Percentiles rank a stretch among this genome's conserved stretches.
Evolutionary conservation across 2,888 invertebrate species (phyloP).

Genomic region (Sphaeridia pumilis): DNA sequence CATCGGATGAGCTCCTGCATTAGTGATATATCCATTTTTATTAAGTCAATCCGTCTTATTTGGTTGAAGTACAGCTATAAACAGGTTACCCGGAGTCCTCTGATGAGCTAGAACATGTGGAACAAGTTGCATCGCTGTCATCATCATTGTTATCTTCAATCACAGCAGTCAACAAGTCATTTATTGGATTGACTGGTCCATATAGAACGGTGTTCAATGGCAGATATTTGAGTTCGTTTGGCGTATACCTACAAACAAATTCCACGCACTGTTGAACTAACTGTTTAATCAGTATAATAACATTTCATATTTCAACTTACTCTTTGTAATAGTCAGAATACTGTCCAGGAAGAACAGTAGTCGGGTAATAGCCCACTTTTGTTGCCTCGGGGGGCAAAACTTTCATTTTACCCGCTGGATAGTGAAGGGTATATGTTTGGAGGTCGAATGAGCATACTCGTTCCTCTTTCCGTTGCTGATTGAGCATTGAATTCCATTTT

Average conservation of each 20-base stretch:
- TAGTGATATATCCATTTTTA: too few species aligned
- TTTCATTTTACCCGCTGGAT: conserved; percentile 45
- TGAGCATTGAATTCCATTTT: conserved; percentile 78
- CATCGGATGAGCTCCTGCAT: too few species aligned
- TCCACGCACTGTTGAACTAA: too few species aligned
- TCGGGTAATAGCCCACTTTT: conserved; percentile 65
- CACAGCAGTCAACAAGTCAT: conserved; percentile 39
- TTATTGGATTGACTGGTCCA: conserved; percentile 45
- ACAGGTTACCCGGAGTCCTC: conserved; percentile 26
- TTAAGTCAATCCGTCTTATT: too few species aligned
- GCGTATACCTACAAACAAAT: conserved; percentile 61
- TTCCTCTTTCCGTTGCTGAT: conserved; percentile 58
- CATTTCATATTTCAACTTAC: conserved; percentile 42
- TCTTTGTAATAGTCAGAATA: conserved; percentile 73
- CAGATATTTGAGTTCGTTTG: conserved; percentile 77
- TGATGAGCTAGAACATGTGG: conserved; percentile 40
- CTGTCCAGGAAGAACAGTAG: conserved; percentile 92
- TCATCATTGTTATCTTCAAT: conserved; percentile 43
- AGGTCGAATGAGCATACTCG: conserved; percentile 78
- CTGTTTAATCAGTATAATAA: conserved; percentile 2
- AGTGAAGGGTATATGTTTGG: conserved; percentile 77
- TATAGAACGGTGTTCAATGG: conserved; percentile 82
- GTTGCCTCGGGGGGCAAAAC: conserved; percentile 43
- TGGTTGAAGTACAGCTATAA: too few species aligned
- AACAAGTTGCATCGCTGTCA: conserved; percentile 47